A percentile compares a stretch with the other conserved stretches of the same genome.
phyloP scores from a whole-genome alignment of 1,140 invertebrate species.

The Drosophila dunni region DNA sequence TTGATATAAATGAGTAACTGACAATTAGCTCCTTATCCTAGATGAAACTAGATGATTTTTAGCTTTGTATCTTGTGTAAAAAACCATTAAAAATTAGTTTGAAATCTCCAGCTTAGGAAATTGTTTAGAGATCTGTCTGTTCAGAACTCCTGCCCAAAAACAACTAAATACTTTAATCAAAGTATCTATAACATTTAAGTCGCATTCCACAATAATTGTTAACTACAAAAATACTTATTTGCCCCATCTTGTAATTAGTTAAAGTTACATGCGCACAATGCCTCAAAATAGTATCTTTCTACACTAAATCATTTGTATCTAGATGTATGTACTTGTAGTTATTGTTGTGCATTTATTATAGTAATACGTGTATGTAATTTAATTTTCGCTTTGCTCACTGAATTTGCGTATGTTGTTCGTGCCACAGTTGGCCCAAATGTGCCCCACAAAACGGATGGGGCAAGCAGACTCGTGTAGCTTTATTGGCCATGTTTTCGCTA shows the following conservation, averaged over 20 bases:
- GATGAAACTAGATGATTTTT: too few species aligned
- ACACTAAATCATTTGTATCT: background rate
- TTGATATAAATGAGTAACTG: too few species aligned
- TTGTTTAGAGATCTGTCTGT: too few species aligned
- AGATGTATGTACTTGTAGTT: background rate
- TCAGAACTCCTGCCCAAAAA: too few species aligned
- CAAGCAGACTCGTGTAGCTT: background rate
- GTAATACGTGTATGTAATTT: slow-evolving; percentile 26
- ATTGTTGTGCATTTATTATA: background rate
- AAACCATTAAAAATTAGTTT: too few species aligned
- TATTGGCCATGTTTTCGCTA: slow-evolving; percentile 16
- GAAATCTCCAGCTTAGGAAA: too few species aligned
- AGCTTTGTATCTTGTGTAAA: too few species aligned
- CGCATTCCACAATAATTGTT: too few species aligned
- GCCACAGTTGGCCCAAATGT: slow-evolving; percentile 2
- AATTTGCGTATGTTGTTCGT: slow-evolving; percentile 30
- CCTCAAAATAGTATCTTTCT: background rate
- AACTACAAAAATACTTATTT: too few species aligned
- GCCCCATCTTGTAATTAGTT: background rate
- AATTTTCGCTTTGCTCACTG: slow-evolving; percentile 18
- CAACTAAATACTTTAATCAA: background rate
- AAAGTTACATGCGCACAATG: background rate
- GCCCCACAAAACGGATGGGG: background rate
- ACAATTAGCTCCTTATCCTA: too few species aligned
- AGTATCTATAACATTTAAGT: too few species aligned